Evolutionary conservation across 2,888 invertebrate genomes (phyloP).

Genomic region (Phania funesta): DNA sequence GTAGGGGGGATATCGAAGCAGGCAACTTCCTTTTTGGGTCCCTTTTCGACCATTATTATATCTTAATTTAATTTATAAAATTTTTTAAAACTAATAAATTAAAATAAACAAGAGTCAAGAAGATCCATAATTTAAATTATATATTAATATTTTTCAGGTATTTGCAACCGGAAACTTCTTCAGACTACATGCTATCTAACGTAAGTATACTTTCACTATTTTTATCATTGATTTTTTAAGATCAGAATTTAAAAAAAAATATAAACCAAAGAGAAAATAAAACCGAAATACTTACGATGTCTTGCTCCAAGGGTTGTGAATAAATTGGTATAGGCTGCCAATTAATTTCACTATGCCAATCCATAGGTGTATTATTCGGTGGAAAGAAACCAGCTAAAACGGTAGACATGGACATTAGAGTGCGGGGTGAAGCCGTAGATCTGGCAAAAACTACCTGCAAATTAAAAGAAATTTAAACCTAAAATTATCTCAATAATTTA

Average conservation of each 20-base stretch:
- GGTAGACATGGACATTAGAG: slow-evolving; percentile 86
- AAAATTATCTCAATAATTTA: not conserved
- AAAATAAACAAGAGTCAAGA: too few species aligned
- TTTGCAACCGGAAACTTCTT: too few species aligned
- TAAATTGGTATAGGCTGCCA: slow-evolving; percentile 91
- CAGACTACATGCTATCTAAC: too few species aligned
- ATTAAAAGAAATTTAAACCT: not conserved
- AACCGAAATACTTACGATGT: slow-evolving; percentile 78
- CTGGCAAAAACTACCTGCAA: slow-evolving; percentile 83
- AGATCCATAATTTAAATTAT: too few species aligned
- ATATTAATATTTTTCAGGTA: too few species aligned
- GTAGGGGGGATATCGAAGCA: too few species aligned
- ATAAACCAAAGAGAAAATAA: not conserved
- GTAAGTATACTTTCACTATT: too few species aligned
- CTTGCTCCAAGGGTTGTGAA: slow-evolving; percentile 83
- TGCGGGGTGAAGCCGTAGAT: slow-evolving; percentile 86
- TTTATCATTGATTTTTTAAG: not conserved
- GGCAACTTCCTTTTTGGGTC: too few species aligned
- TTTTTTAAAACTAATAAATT: too few species aligned
- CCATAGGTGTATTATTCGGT: slow-evolving; percentile 81
- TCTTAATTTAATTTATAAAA: too few species aligned
- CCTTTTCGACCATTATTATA: too few species aligned
- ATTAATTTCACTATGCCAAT: slow-evolving; percentile 83
- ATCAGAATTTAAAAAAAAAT: not conserved
- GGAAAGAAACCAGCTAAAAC: slow-evolving; percentile 87